Evolutionary conservation across 2,888 invertebrate species (phyloP).

Genomic region (Lypha dubia): DNA sequence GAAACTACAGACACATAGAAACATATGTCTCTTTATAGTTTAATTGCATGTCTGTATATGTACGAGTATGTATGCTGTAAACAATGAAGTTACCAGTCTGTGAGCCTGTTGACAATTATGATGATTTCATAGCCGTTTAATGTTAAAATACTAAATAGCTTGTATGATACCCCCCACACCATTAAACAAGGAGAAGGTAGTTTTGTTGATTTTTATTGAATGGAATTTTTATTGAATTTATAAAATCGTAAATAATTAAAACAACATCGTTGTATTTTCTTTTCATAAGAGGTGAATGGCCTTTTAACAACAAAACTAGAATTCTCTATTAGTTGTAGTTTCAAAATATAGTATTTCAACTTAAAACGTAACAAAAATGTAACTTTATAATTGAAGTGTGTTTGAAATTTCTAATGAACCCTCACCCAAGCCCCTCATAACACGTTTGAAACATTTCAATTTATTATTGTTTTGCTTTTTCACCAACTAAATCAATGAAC

Average conservation of each 20-base stretch:
- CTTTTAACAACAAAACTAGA: too few species aligned
- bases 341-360: not conserved
- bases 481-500: conserved; percentile 61
- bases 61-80: not conserved
- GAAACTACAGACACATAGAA: not conserved
- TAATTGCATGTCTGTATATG: too few species aligned
- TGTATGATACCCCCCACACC: conserved; percentile 6
- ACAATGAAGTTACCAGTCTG: conserved; percentile 19
- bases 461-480: not conserved
- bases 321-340: not conserved
- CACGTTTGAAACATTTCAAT: not conserved
- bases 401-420: conserved; percentile 6
- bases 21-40: not conserved
- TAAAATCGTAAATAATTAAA: too few species aligned
- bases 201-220: too few species aligned
- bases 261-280: too few species aligned
- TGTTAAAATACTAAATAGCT: not conserved
- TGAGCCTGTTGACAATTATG: conserved; percentile 40
- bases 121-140: conserved; percentile 51
- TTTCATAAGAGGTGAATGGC: too few species aligned
- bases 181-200: not conserved
- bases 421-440: not conserved
- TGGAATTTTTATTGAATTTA: too few species aligned
- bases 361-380: not conserved
- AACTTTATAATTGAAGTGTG: not conserved